Base-by-base conservation (phyloP, 2,113 vertebrate genomes). In the Oostethus manadensis region DNA sequence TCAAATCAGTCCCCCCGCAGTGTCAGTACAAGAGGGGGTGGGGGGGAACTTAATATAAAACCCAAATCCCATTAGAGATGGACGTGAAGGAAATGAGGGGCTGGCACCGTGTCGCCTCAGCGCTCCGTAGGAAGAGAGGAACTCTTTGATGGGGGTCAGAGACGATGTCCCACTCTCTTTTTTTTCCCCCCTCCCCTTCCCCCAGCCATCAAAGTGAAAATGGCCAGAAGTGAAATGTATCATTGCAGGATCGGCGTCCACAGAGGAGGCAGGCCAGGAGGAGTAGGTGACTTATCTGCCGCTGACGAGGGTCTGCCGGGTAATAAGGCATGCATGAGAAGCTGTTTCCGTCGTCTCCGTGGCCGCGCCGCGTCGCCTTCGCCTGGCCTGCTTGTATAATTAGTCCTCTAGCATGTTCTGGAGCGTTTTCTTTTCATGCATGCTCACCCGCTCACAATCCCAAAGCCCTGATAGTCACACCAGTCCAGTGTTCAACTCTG, bases 291-390 rank as follows among this genome's bases (percentile, higher is more conserved):
- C 87, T 88, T 88, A 88, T 88, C 87, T 78, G 83, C 80, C 80
- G 79, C 74, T 81, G 66, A 84, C 61, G 57, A 51, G 29, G 72
- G 82, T 86, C 90, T 90, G 76, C 71, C 64, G 90, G 90, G 90
- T 91, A 90, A 91, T 90, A 87, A 83, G 73, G 71, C 85, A 91
- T 89, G 89, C 90, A 91, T 91, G 88, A 90, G 88, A 88, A 88
- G 83, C 87, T 86, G 84, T 84, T 86, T 76, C 86, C 78, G 74
- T 74, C 73, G 79, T 83, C 74, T 83, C 80, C 84, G 83, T 77
- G 76, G 77, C 76, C 71, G 78, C 76, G 82, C 76, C 76, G 77
- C 81, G 78, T 85, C 29, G 4, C 5, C 29, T 33, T 33, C 5
- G 29, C 29, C 29, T 33, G 29, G 29, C 29, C 29, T 7, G 29